phyloP scores from a whole-genome alignment of 1,140 invertebrate species.

The Pemphigus obesinymphae region DNA sequence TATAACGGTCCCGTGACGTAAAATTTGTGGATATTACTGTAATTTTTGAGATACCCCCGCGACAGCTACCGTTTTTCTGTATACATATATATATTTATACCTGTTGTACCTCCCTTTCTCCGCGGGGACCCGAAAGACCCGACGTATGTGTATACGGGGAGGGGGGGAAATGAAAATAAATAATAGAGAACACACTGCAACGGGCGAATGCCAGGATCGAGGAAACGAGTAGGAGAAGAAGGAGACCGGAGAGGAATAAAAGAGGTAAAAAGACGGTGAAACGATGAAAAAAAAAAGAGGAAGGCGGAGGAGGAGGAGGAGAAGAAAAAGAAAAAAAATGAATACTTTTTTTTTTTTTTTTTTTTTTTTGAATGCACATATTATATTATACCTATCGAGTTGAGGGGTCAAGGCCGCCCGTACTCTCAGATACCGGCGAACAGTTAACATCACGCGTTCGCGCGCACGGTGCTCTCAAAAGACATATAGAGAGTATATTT shows the following conservation, averaged over 20 bases:
- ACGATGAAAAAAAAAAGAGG: background rate
- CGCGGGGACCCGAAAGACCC: background rate
- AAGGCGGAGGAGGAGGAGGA: background rate
- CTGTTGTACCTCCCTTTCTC: constrained; percentile 14
- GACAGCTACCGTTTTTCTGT: constrained; percentile 23
- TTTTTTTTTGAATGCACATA: background rate
- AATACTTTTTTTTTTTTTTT: no score
- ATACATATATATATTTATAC: background rate
- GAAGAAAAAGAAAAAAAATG: background rate
- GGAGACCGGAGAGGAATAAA: background rate
- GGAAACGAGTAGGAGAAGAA: background rate
- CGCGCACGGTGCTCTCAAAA: constrained; percentile 26
- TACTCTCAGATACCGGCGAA: constrained; percentile 18
- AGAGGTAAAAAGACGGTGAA: background rate
- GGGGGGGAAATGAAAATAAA: no score
- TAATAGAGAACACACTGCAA: no score
- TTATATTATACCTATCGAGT: constrained; percentile 2
- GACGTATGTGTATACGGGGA: background rate
- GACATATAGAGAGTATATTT: constrained; percentile 7
- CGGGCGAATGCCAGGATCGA: no score
- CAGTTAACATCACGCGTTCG: constrained; percentile 32
- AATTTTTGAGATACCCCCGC: constrained; percentile 31
- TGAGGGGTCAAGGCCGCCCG: constrained; percentile 37
- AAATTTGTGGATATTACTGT: constrained; percentile 41
- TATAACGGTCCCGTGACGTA: constrained; percentile 36